Base-by-base conservation (phyloP, 1,140 invertebrate species). In the Hesperophylax magnus region DNA sequence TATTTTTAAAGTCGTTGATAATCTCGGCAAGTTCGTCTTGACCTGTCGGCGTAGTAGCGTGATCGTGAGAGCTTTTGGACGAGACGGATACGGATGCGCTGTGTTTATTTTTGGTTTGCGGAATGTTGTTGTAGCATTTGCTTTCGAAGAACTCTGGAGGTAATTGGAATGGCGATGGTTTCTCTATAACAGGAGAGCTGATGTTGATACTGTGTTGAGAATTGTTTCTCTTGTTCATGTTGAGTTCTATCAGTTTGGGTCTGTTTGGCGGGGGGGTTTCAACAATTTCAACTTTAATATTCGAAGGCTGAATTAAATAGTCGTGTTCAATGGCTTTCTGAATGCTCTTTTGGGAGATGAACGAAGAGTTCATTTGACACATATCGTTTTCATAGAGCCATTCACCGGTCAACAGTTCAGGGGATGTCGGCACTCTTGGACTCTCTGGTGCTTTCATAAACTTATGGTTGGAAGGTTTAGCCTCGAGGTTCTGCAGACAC, bases 1-100 rank as follows among this genome's bases (percentile, higher is more conserved):
- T 96, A 85, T 97, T 96, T 87, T 97, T 97, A 85, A 96, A 97
- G 85, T 97, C 95, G 84, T 95, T 96, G 84, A 97, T 96, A 24
- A 97, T 96, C 88, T 97, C 96, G 0, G 95, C 91, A 54, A 97
- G 88, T 86, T 97, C 95, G 77, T 95, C 95, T 86, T 97, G 89
- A 14, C 89, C 89, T 0, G 88, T 89, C 9, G 87, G 86, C 7
- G 88, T 84, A 0, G 72, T 58, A 2, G 69, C 60, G 7, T 75
- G 63, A 60, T 84, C 82, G 53, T 84, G 80, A 34, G 80, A 78
- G 54, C 71, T 54, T 31, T 75, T 80, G 7, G 79, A 79, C 11
- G 61, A 60, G 9, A 67, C 58, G 3, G 69, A 76, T n/a, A 53
- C 58, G 17, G 78, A 63, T 9, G 18, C 67, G 34, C 78, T 74